phyloP scores from a whole-genome alignment of 2,797 vertebrate genomes.

The Poecilia wingei region DNA sequence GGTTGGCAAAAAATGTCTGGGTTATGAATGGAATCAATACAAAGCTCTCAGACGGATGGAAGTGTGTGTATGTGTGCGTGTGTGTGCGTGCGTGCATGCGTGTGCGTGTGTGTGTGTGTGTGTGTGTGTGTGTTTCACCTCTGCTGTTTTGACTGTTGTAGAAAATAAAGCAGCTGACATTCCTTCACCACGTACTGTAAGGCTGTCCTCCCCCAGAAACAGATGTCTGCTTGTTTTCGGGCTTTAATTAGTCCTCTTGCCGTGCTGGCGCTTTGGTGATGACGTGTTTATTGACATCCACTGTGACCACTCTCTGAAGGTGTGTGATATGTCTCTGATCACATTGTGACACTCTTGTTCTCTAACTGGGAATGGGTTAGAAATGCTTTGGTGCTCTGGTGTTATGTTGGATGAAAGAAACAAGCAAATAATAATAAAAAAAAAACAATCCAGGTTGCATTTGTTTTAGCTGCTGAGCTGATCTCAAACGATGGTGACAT shows the following conservation, averaged over 20 bases:
- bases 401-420: not conserved
- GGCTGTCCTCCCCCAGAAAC: not conserved
- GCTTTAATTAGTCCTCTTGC: not conserved
- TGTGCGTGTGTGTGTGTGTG: not conserved
- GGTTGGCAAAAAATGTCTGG: no score
- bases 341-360: not conserved
- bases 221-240: not conserved
- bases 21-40: no score
- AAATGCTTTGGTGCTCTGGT: not conserved
- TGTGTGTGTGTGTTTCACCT: not conserved
- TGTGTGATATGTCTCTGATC: not conserved
- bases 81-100: not conserved
- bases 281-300: not conserved
- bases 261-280: not conserved
- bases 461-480: not conserved
- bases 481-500: not conserved
- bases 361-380: not conserved
- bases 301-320: not conserved
- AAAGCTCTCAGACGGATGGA: no score
- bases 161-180: not conserved
- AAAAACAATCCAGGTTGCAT: not conserved
- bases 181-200: not conserved
- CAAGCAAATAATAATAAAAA: not conserved
- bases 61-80: no score
- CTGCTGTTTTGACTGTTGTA: not conserved